Base-by-base conservation (phyloP, 37 sponge, comb jelly and placozoan species). In the Mnemiopsis leidyi region DNA sequence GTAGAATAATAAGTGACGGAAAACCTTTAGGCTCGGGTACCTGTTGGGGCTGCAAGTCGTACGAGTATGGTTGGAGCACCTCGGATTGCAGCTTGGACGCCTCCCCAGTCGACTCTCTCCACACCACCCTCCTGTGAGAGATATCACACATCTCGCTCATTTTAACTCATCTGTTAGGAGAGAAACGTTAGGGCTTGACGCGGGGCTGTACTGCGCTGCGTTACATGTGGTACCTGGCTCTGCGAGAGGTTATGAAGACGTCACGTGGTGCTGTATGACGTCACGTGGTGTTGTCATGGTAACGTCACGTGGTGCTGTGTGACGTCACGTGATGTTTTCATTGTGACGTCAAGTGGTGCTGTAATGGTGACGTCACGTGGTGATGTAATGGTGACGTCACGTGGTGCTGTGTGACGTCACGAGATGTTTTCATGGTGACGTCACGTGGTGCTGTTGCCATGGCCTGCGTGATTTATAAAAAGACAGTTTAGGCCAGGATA, bases 21-120 rank as follows among this genome's bases (percentile, higher is more conserved):
- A n/a, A n/a, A n/a, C n/a, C 73, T 71, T 30, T 77, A 77, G 79
- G 79, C 79, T 77, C 79, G 35, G 79, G 79, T 1, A 31, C 79
- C 32, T 77, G 79, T 32, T 77, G 79, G 79, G 79, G 79, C 18
- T 77, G 79, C 33, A 77, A 77, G 33, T 31, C 26, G 32, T 77
- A 31, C 36, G 32, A 26, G 18, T 32, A 31, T 5, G 9, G 7
- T 1, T 25, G 28, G 24, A 32, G 32, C 0, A 34, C 79, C 35
- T 77, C 79, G 35, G 26, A 77, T 32, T 31, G 36, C 79, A 77
- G 79, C 36, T 32, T 77, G 35, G 79, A 77, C 7, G 33, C 26
- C 79, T 77, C 79, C 30, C 79, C 79, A 13, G 26, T 26, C 35
- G 79, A 77, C 79, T 77, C 79, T 20, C 36, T 77, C 7, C 32